Percentiles rank a stretch among this genome's conserved stretches.
These are phyloP conservation scores for Syngnathus floridae DNA, from an alignment of 2,113 vertebrate genomes.

Conservation along the genomic window DNA sequence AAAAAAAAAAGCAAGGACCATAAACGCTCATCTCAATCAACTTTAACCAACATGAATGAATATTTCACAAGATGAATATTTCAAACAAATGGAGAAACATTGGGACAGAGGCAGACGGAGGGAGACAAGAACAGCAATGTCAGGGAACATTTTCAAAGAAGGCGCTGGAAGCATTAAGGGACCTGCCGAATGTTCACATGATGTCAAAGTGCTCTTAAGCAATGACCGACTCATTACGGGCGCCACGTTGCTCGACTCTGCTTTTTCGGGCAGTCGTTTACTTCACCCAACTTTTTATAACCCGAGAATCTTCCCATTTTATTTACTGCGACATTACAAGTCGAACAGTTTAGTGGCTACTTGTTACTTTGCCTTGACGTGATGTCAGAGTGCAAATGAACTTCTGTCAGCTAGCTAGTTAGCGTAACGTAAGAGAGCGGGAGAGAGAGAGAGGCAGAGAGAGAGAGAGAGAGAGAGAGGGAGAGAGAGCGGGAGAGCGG, in stretches of 20 bases:
- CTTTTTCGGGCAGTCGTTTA: not conserved
- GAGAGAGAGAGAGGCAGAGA: too few relatives aligned
- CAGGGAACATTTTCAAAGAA: conserved; percentile 38
- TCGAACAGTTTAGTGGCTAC: not conserved
- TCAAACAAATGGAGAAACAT: conserved; percentile 2
- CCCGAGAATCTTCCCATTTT: not conserved
- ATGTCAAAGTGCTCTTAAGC: conserved; percentile 48
- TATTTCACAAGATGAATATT: conserved; percentile 27
- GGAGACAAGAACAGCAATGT: conserved; percentile 1
- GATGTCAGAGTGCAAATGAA: not conserved
- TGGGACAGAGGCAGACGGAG: not conserved
- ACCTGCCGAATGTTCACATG: conserved; percentile 28
- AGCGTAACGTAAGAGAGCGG: not conserved
- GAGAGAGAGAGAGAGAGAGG: too few relatives aligned
- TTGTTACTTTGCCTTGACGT: not conserved
- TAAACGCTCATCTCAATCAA: conserved; percentile 6
- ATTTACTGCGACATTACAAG: too few relatives aligned
- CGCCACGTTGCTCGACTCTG: not conserved
- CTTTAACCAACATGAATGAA: conserved; percentile 27
- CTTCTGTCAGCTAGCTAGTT: not conserved
- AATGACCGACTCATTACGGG: conserved; percentile 22
- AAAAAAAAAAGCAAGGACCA: not conserved
- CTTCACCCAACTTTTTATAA: not conserved
- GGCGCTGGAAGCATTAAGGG: conserved; percentile 22
- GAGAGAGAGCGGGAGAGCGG: too few relatives aligned